Conservation (phyloP, 2,797 vertebrate species). For the Sebastes oblongus region DNA sequence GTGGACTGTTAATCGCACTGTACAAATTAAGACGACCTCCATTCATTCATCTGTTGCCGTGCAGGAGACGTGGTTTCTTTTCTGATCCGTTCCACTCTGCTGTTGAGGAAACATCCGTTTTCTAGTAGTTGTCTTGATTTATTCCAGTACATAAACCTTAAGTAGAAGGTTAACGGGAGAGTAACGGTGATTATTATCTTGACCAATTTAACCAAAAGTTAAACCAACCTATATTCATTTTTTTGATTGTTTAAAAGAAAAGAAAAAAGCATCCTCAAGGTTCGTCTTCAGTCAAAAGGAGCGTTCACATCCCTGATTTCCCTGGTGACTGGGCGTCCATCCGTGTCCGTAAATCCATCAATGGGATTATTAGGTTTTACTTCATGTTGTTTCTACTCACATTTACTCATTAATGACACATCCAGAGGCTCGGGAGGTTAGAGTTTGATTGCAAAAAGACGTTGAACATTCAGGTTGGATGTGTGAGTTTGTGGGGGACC, state of each 20-base stretch:
- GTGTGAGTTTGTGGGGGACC: background rate
- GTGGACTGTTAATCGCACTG: background rate
- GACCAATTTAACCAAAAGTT: background rate
- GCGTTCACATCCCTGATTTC: slow-evolving; percentile 71
- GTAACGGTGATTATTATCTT: background rate
- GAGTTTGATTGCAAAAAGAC: slow-evolving; percentile 30
- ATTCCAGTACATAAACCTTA: background rate
- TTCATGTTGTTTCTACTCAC: background rate
- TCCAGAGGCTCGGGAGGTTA: background rate
- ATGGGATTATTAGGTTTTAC: background rate
- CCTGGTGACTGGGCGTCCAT: slow-evolving; percentile 32
- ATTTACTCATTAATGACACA: background rate
- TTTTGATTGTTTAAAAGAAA: slow-evolving; percentile 11
- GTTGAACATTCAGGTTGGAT: slow-evolving; percentile 28
- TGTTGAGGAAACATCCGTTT: background rate
- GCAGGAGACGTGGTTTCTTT: background rate
- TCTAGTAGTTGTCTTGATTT: background rate
- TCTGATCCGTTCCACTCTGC: slow-evolving; percentile 1
- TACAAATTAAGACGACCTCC: background rate
- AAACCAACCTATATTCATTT: background rate
- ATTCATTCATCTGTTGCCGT: background rate
- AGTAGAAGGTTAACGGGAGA: background rate
- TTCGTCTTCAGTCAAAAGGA: slow-evolving; percentile 62
- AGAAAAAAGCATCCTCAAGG: slow-evolving; percentile 3
- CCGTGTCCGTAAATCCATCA: slow-evolving; percentile 15